Percentiles rank a stretch among this genome's conserved stretches.
Conservation (phyloP, 2,113 vertebrate genomes). For the Echinops telfairi region DNA sequence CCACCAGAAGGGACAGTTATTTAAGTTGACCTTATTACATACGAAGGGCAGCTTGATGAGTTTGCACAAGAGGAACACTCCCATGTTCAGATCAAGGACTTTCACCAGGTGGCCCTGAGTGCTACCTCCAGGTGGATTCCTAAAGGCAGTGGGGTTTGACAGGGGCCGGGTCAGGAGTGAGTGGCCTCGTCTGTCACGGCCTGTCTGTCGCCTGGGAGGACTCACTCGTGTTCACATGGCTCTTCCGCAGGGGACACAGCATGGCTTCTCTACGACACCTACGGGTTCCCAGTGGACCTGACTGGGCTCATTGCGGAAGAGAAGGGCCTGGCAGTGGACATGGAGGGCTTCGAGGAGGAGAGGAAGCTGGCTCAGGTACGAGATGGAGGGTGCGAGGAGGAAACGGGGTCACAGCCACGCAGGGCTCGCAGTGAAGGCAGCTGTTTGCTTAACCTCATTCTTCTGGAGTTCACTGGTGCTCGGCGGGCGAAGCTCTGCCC, state of each 20-base stretch:
- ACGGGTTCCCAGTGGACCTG: conserved; percentile 97
- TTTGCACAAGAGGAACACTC: conserved; percentile 19
- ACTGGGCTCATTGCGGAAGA: conserved; percentile 98
- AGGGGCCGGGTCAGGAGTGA: background rate
- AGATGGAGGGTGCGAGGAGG: background rate
- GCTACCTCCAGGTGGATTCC: background rate
- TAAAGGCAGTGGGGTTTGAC: conserved; percentile 1
- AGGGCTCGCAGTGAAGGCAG: no score
- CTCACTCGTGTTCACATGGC: conserved; percentile 8
- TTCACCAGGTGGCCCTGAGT: background rate
- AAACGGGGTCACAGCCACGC: no score
- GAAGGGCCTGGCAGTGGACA: conserved; percentile 94
- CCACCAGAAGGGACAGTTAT: conserved; percentile 25
- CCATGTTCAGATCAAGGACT: no score
- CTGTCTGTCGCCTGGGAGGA: background rate
- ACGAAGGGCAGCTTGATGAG: background rate
- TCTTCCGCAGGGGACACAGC: conserved; percentile 93
- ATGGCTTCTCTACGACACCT: conserved; percentile 98
- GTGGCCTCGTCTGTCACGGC: background rate
- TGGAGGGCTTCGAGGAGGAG: conserved; percentile 96
- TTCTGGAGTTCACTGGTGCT: background rate
- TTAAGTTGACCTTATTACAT: background rate
- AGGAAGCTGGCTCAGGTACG: conserved; percentile 95
- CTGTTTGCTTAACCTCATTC: no score
- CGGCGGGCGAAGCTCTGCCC: background rate